Evolutionary conservation across 1,140 invertebrate genomes (phyloP), one percentile per base, ranked within the genome.

Genomic region (Leptopilina boulardi): DNA sequence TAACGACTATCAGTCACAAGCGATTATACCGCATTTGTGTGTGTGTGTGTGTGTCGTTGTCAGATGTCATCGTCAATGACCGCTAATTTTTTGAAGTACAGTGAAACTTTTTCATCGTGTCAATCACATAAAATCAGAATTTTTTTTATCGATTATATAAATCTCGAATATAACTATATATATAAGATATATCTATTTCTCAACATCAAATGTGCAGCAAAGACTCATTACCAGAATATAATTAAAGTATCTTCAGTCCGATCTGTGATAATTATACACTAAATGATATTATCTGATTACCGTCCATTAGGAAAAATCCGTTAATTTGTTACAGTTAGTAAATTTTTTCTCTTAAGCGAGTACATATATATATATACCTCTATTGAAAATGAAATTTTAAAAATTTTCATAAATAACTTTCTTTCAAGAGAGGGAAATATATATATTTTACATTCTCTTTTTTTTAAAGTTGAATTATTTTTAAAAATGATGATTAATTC

Each of bases 261-360:
- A 66, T 66, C 26, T 66, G 23, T n/a, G 23, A 66, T 66, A n/a
- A 66, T 66, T 66, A 66, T 66, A 30, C 23, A 26, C 56, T 66
- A 15, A 66, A 30, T 26, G 23, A 26, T 66, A 2, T 3, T 30
- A 26, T 59, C 56, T 59, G 21, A 26, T 59, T 26, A 8, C 21
- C 13, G 21, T 26, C 56, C 15, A 18, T 51, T 18, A 18, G 47
- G n/a, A 51, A 51, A 51, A 51, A 51, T 18, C 47, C 47, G 47
- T 51, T 51, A 51, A 51, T 51, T 51, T 51, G 47, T 51, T 51
- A 51, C 47, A 51, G 47, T 51, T 51, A 51, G 47, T 51, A n/a
- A 18, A 6, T 51, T 51, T 5, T 18, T 51, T 18, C n/a, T 47
- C n/a, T n/a, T 15, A 51, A n/a, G 9, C 0, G 34, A 38, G 34